phyloP scores from a whole-genome alignment of 2,797 vertebrate species.

The Sebastes hubbsi region DNA sequence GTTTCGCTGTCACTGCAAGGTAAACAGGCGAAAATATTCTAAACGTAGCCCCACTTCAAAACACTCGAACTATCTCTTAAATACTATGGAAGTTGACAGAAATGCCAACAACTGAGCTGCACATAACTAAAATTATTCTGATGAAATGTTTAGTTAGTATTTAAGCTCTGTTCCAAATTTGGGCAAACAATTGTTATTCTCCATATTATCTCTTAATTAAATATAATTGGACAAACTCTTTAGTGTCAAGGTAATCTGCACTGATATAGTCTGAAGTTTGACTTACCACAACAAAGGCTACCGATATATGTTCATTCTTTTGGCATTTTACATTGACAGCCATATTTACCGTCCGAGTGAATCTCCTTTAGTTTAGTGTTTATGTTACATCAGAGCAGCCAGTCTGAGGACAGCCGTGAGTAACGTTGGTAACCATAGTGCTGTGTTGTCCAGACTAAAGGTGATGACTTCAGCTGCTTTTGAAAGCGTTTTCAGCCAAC shows the following conservation, averaged over 20 bases:
- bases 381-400: background rate
- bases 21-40: too few species aligned
- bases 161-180: background rate
- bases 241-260: background rate
- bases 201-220: background rate
- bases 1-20: too few species aligned
- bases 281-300: background rate
- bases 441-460: background rate
- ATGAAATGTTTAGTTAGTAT: background rate
- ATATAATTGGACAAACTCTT: background rate
- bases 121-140: background rate
- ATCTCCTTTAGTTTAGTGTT: background rate
- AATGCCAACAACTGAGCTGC: background rate
- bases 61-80: too few species aligned
- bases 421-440: conserved; percentile 25
- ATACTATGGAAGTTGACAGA: background rate
- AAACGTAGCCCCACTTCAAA: too few species aligned
- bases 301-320: background rate
- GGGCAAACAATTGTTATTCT: background rate
- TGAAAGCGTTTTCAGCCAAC: background rate
- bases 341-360: background rate
- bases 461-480: conserved; percentile 14
- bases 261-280: background rate
- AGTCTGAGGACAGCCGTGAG: background rate
- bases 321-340: background rate